Percentiles rank a stretch among this genome's conserved stretches.
Evolutionary conservation across 2,888 invertebrate genomes (phyloP).

Genomic region (Lepidocyrtoides sp.): DNA sequence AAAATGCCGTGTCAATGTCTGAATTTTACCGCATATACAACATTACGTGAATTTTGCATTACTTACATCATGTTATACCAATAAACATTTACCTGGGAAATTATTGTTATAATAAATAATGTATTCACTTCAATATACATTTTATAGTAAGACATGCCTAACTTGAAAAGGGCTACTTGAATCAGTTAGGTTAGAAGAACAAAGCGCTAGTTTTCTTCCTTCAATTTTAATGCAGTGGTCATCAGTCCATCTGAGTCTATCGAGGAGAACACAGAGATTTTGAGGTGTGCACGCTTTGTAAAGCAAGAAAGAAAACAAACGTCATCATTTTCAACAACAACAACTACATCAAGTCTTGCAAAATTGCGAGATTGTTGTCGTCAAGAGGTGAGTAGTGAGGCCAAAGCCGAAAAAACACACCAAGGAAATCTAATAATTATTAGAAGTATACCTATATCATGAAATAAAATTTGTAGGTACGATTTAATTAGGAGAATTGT

Average conservation of each 20-base stretch:
- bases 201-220: constrained; percentile 77
- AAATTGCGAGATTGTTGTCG: constrained; percentile 47
- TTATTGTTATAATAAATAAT: constrained; percentile 19
- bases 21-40: not conserved
- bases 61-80: not conserved
- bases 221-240: constrained; percentile 76
- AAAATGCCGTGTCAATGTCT: constrained; percentile 8
- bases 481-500: constrained; percentile 34
- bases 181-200: constrained; percentile 40
- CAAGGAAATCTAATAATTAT: not conserved
- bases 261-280: constrained; percentile 73
- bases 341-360: constrained; percentile 22
- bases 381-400: constrained; percentile 55
- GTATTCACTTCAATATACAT: constrained; percentile 19
- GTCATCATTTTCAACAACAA: constrained; percentile 21
- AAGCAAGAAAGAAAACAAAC: constrained; percentile 24
- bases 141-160: not conserved
- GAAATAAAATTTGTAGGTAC: not conserved
- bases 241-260: constrained; percentile 81
- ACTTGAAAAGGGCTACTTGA: constrained; percentile 25
- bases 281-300: constrained; percentile 40
- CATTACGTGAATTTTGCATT: not conserved
- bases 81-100: constrained; percentile 16
- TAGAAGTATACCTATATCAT: not conserved
- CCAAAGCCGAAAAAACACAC: constrained; percentile 27